Base-by-base conservation (phyloP, 2,113 vertebrate species). In the Callipepla squamata region DNA sequence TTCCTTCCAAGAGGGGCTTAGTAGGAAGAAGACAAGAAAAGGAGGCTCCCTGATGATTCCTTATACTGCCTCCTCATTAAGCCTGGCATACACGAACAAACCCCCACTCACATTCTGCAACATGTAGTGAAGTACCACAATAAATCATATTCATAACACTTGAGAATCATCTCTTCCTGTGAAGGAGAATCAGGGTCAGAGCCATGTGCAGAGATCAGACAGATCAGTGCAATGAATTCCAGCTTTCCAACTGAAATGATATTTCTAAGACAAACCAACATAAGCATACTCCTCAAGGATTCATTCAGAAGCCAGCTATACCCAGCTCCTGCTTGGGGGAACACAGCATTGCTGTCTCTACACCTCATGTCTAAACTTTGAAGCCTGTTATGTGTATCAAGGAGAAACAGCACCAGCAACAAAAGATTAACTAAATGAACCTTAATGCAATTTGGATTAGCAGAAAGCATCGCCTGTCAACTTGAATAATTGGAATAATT, bases 151-250 rank as follows among this genome's bases (percentile, higher is more conserved):
- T 32, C 3, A 23, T 13, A 14, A 76, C 10, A 36, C 11, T 38
- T 51, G 62, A 82, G 79, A 89, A 62, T 38, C 8, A 76, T 11
- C 21, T 40, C 4, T 19, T 57, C 16, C 75, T 57, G 20, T 1
- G 1, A 58, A 77, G 42, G 23, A 85, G 34, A 34, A 55, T 65
- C 38, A 34, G 55, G n/a, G 14, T 65, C n/a, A 89, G 62, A 53
- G 38, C 36, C 26, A 38, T 53, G 23, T 13, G 14, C 34, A 86
- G 48, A 48, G 44, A 74, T 68, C n/a, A 94, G 68, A n/a, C 6
- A 62, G 59, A 85, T 28, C 2, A 3, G 42, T 0, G 1, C 8
- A 42, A 38, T 26, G 30, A 30, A 65, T 44, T 67, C 1, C 1
- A 74, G 18, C 21, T 74, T 78, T 63, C 66, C 40, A 63, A 42